These are phyloP conservation scores for Galerucella nymphaeae DNA, from an alignment of 2,888 invertebrate genomes.

Conservation along the genomic window DNA sequence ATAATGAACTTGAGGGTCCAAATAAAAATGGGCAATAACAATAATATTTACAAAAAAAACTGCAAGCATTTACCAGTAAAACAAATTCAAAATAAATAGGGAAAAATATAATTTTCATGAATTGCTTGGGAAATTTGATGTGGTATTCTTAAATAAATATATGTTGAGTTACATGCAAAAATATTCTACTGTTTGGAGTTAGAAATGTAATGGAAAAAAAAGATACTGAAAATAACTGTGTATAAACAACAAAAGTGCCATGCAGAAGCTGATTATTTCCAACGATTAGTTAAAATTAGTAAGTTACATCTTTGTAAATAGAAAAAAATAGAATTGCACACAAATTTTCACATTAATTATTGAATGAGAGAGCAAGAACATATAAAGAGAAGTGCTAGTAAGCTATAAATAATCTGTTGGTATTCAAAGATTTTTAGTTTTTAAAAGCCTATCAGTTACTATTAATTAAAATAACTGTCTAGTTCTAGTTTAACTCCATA, in stretches of 20 bases:
- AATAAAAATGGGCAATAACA: slow-evolving; percentile 49
- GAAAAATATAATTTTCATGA: slow-evolving; percentile 12
- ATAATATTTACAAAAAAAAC: slow-evolving; percentile 48
- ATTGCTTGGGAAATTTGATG: not conserved
- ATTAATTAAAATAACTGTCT: not conserved
- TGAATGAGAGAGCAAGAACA: slow-evolving; percentile 9
- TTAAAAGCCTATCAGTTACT: not conserved
- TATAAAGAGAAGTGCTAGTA: not conserved
- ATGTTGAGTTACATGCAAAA: not conserved
- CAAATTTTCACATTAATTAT: not conserved
- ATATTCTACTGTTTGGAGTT: not conserved
- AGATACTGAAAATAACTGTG: too few relatives aligned
- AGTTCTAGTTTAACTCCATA: not conserved
- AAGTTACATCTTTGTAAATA: slow-evolving; percentile 48
- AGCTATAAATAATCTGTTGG: not conserved
- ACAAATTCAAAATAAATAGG: slow-evolving; percentile 56
- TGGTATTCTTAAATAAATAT: not conserved
- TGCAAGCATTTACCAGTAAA: slow-evolving; percentile 56
- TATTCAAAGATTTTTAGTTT: not conserved
- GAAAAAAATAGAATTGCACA: slow-evolving; percentile 29
- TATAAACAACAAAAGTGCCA: slow-evolving; percentile 13
- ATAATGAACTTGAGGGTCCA: slow-evolving; percentile 50
- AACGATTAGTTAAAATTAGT: slow-evolving; percentile 11
- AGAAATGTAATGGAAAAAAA: too few relatives aligned
- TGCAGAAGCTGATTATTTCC: slow-evolving; percentile 24